Base-by-base conservation (phyloP, 2,797 vertebrate genomes). In the Crax fasciolata region DNA sequence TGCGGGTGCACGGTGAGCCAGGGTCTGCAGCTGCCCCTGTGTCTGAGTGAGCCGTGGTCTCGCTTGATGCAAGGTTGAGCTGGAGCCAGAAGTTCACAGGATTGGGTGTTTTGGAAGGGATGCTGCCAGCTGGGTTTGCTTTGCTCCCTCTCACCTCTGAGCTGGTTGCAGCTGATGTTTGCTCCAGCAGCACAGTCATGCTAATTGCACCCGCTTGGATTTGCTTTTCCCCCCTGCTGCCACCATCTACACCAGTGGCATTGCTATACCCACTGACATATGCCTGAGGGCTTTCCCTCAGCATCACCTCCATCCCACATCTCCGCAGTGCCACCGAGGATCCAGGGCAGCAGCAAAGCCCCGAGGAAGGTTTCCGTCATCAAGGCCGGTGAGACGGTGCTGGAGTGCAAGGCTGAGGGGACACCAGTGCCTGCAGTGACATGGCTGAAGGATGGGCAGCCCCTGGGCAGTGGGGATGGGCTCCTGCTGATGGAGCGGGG, bases 1-100 rank as follows among this genome's bases (percentile, higher is more conserved):
- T 98, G 93, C 94, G 97, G 94, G 98, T 98, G 76, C 93, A 97
- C 0, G 98, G 98, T 98, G 86, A 98, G 98, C 55, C 10, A 3
- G 17, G n/a, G 2, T 4, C 11, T 27, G 41, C n/a, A 43, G 44
- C 6, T 51, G 32, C 4, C 6, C 12, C 67, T 35, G 11, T 9
- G 10, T 59, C 41, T 55, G 30, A 43, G 48, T 48, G 27, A 51
- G 74, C 17, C 16, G 1, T 9, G 6, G 44, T 21, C 8, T 20
- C 30, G 39, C 43, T 63, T n/a, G 28, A 0, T 3, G 5, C 30
- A 16, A 43, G 28, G 28, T 43, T 43, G 35, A 44, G 17, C 30
- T 71, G 59, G 52, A 39, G 6, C 39, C 15, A 38, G 65, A 78
- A 62, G 11, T 30, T 78, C 17, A 3, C 18, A 32, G 25, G 58